Conservation (phyloP, 2,797 vertebrate species). For the Siniperca obscura region DNA sequence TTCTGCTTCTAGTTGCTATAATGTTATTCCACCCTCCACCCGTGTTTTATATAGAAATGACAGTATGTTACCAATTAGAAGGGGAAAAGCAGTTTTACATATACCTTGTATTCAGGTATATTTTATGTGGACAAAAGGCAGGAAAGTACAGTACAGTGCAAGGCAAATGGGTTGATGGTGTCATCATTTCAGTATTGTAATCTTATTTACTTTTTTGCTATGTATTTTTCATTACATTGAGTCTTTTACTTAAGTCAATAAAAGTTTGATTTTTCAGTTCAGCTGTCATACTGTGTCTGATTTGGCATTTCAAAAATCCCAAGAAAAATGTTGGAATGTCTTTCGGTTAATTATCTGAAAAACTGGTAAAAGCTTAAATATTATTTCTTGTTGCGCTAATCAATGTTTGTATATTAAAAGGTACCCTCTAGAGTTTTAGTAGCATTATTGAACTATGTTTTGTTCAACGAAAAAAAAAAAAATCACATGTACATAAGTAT, state of each 20-base stretch:
- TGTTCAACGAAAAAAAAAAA: too few relatives aligned
- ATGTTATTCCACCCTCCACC: slow-evolving; percentile 20
- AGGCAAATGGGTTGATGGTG: slow-evolving; percentile 48
- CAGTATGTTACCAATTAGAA: background rate
- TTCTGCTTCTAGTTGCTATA: slow-evolving; percentile 74
- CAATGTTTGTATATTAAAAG: background rate
- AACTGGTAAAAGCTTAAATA: background rate
- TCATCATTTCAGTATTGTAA: slow-evolving; percentile 79
- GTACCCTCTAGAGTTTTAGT: background rate
- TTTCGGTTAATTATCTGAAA: background rate
- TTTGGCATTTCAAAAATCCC: slow-evolving; percentile 2
- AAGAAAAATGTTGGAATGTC: background rate
- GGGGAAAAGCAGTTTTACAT: background rate
- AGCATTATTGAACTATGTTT: background rate
- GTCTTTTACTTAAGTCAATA: slow-evolving; percentile 83
- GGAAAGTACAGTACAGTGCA: slow-evolving; percentile 36
- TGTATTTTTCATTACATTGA: slow-evolving; percentile 69
- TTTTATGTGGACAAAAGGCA: slow-evolving; percentile 16
- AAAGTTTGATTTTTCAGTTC: slow-evolving; percentile 77
- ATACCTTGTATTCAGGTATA: background rate
- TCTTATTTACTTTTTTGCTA: slow-evolving; percentile 65
- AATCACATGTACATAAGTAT: too few relatives aligned
- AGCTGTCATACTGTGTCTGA: slow-evolving; percentile 25
- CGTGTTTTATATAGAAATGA: slow-evolving; percentile 26
- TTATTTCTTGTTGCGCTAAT: background rate